phyloP scores from a whole-genome alignment of 2,113 vertebrate genomes.

The Ptyas mucosa region DNA sequence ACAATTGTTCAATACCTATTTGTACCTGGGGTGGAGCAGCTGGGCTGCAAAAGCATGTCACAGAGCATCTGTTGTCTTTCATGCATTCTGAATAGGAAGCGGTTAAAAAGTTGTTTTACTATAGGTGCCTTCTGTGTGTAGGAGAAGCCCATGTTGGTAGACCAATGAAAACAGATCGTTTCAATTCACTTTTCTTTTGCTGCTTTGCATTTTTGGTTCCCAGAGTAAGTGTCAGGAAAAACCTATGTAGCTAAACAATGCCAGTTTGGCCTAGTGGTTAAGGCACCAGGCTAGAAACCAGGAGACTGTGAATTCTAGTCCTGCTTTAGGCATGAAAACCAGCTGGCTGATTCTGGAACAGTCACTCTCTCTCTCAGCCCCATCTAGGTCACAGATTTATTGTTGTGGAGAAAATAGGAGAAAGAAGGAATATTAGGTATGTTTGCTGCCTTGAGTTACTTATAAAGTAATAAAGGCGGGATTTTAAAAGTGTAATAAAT shows the following conservation, averaged over 20 bases:
- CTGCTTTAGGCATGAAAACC: background rate
- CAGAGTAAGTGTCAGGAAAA: background rate
- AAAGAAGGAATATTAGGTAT: background rate
- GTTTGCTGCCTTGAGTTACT: background rate
- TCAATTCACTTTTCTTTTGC: background rate
- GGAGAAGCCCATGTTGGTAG: background rate
- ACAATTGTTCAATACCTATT: background rate
- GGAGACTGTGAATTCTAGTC: background rate
- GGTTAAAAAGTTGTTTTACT: background rate
- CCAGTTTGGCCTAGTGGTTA: background rate
- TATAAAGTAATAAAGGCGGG: background rate
- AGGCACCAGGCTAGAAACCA: background rate
- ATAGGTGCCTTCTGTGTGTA: background rate
- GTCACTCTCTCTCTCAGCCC: background rate
- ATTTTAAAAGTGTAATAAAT: background rate
- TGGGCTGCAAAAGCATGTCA: background rate
- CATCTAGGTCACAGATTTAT: background rate
- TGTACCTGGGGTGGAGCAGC: background rate
- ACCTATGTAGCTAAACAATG: background rate
- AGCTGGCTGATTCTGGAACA: background rate
- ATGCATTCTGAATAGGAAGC: background rate
- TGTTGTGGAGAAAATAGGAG: background rate
- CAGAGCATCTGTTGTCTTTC: background rate
- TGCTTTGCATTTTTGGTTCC: background rate
- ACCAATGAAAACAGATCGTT: background rate